Percentiles rank a stretch among this genome's conserved stretches.
phyloP scores from a whole-genome alignment of 2,888 invertebrate species.

The Aphodius sticticus region DNA sequence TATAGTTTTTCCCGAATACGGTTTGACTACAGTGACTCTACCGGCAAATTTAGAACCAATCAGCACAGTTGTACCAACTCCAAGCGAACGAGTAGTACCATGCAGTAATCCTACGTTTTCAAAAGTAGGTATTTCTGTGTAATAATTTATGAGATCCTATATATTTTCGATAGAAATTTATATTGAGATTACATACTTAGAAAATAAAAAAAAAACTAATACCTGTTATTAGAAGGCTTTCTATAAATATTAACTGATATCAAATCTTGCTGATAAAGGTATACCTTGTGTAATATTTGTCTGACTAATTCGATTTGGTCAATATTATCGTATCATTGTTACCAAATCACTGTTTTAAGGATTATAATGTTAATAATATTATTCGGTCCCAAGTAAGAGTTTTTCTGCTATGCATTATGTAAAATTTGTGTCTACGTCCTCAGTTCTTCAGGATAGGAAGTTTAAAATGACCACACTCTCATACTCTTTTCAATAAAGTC shows the following conservation, averaged over 20 bases:
- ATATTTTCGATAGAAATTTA: too few relatives aligned
- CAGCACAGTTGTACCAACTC: constrained; percentile 39
- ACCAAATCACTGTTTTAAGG: too few relatives aligned
- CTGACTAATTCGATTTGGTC: background rate
- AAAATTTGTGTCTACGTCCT: too few relatives aligned
- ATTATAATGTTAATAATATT: too few relatives aligned
- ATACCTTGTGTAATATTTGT: background rate
- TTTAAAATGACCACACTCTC: too few relatives aligned
- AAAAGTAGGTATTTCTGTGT: constrained; percentile 24
- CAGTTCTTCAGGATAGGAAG: too few relatives aligned
- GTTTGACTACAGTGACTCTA: constrained; percentile 45
- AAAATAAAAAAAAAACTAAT: background rate
- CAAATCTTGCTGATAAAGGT: background rate
- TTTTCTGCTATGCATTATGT: too few relatives aligned
- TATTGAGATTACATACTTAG: too few relatives aligned
- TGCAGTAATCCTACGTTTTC: constrained; percentile 29
- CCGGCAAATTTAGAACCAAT: constrained; percentile 35
- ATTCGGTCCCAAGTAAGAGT: too few relatives aligned
- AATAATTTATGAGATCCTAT: too few relatives aligned
- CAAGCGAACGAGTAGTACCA: constrained; percentile 32
- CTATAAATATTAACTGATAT: background rate
- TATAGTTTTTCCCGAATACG: constrained; percentile 78
- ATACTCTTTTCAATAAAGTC: too few relatives aligned
- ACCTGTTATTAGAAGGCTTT: background rate
- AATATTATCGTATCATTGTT: background rate